These are phyloP conservation scores for Clytia hemisphaerica DNA, from an alignment of 30 jellyfish, hydroid and myxozoan species.

Conservation along the genomic window DNA sequence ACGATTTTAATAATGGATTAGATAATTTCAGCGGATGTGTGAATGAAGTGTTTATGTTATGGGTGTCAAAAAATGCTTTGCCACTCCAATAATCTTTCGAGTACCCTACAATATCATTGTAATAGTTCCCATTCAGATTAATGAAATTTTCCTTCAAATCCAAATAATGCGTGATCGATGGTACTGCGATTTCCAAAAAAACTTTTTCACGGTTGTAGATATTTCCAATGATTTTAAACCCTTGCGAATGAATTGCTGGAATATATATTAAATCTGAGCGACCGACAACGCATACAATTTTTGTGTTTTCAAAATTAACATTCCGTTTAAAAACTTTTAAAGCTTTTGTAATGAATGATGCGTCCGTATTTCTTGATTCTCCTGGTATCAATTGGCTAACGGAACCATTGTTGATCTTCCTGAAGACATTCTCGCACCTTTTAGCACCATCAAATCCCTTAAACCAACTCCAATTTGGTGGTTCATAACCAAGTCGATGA, in stretches of 20 bases:
- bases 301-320: slow-evolving; percentile 1
- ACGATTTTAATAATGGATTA: too few relatives aligned
- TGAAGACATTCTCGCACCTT: slow-evolving; percentile 21
- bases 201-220: slow-evolving; percentile 16
- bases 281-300: slow-evolving; percentile 21
- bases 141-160: slow-evolving; percentile 15
- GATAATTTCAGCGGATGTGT: slow-evolving; percentile 5
- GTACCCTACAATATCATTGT: slow-evolving; percentile 30
- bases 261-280: slow-evolving; percentile 51
- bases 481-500: not conserved
- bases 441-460: slow-evolving; percentile 16
- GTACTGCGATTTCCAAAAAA: slow-evolving; percentile 51
- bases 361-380: too few relatives aligned
- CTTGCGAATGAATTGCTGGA: slow-evolving; percentile 25
- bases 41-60: not conserved
- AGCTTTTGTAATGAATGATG: too few relatives aligned
- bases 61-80: not conserved
- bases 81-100: not conserved
- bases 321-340: not conserved
- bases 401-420: slow-evolving; percentile 6
- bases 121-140: slow-evolving; percentile 24
- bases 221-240: slow-evolving; percentile 24
- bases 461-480: slow-evolving; percentile 29
- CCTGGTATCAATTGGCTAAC: too few relatives aligned
- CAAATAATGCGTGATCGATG: slow-evolving; percentile 30